Evolutionary conservation across 2,888 invertebrate species (phyloP), one percentile per base, ranked within the genome.

Genomic region (Trichopoda pennipes): DNA sequence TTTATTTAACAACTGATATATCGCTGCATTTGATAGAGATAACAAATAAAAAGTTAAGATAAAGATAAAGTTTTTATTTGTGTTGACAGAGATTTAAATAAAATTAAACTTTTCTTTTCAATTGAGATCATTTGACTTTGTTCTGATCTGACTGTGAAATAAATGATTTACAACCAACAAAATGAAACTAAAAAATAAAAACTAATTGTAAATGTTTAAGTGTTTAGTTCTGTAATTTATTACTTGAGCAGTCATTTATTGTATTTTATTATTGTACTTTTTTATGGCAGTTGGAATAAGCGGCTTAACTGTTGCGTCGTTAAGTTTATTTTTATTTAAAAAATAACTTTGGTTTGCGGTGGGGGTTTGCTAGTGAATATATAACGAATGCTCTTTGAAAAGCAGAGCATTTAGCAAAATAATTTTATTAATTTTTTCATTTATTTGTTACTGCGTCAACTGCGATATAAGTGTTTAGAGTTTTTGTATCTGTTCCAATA

Each of bases 51-150:
- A n/a, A n/a, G n/a, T n/a, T n/a, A n/a, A 42, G 16, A 44, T 44
- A n/a, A 44, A n/a, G 16, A 16, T 44, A 16, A 44, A 16, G 42
- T 56, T 56, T 35, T 35, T 63, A 8, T 17, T 12, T 38, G 38
- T 38, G 38, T 38, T 12, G 12, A 55, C 60, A 16, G 68, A 7
- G 16, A 17, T 28, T 53, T 3, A 17, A 79, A 74, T 64, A 38
- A 56, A 63, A 75, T 80, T 66, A 66, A 3, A 28, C 12, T 10
- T n/a, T 72, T 19, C 9, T 55, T 47, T 44, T 47, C 44, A 73
- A 69, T 77, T 74, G 73, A 77, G 69, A 68, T 61, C 56, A 77
- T 61, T 81, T 74, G 74, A 78, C 73, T 63, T 49, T 78, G 49
- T 32, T 58, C 42, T 42, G 63, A 56, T 77, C 32, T 47, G 74